These are phyloP conservation scores for Rhizoglyphus robini DNA, from an alignment of 1,140 invertebrate genomes.

Conservation along the genomic window DNA sequence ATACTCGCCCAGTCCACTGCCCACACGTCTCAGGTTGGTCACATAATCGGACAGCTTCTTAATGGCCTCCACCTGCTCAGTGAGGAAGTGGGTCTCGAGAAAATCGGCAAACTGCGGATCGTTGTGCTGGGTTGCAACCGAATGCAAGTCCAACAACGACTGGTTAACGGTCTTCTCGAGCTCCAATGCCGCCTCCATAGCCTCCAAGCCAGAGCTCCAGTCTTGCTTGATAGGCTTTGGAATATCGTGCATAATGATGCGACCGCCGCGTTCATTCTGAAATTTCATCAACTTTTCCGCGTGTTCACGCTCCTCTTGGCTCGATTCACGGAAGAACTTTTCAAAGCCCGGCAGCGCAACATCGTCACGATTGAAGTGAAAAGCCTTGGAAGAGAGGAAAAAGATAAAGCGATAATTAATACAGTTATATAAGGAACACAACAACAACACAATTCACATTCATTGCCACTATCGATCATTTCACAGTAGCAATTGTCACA, in stretches of 20 bases:
- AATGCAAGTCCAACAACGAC: conserved; percentile 39
- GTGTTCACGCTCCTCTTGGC: conserved; percentile 49
- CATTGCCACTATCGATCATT: too few relatives aligned
- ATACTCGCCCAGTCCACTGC: conserved; percentile 47
- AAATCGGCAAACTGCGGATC: conserved; percentile 39
- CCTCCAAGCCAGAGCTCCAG: conserved; percentile 43
- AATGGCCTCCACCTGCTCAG: conserved; percentile 48
- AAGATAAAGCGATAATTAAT: background rate
- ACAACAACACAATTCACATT: too few relatives aligned
- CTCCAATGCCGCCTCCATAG: conserved; percentile 43
- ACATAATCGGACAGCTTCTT: conserved; percentile 44
- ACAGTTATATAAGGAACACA: too few relatives aligned
- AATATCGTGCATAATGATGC: conserved; percentile 25
- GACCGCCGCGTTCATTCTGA: conserved; percentile 44
- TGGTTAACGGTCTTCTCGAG: conserved; percentile 49
- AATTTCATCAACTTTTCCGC: conserved; percentile 50
- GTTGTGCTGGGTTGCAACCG: conserved; percentile 32
- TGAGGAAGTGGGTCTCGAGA: conserved; percentile 43
- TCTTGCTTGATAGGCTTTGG: conserved; percentile 42
- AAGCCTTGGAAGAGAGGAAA: conserved; percentile 27
- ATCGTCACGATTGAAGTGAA: conserved; percentile 49
- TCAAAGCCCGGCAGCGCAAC: conserved; percentile 46
- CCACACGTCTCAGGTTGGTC: conserved; percentile 45
- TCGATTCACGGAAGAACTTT: conserved; percentile 44
- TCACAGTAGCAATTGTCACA: too few relatives aligned